Conservation (phyloP, 2,888 invertebrate genomes). For the Coenonympha glycerion region DNA sequence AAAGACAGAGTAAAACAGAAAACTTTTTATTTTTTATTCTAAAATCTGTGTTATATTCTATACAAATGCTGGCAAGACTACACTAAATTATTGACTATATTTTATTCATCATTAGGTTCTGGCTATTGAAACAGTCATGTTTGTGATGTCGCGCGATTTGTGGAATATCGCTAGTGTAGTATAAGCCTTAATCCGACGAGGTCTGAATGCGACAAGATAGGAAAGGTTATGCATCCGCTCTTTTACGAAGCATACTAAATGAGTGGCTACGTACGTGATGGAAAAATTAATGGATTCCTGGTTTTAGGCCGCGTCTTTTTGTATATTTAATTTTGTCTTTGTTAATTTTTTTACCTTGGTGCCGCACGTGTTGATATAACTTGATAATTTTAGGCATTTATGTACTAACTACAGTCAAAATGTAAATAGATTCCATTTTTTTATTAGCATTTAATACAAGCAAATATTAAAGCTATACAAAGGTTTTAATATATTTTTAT, state of each 20-base stretch:
- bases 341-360: not conserved
- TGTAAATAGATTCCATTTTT: no score
- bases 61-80: no score
- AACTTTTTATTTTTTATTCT: no score
- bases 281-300: constrained; percentile 17
- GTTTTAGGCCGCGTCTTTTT: not conserved
- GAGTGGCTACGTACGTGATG: constrained; percentile 42
- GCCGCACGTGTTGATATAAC: not conserved
- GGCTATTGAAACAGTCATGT: no score
- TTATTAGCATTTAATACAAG: no score
- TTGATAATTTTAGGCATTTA: not conserved
- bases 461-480: no score
- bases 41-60: no score
- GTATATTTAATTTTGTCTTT: not conserved
- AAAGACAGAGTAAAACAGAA: no score
- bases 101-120: no score
- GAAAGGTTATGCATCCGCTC: constrained; percentile 42
- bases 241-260: constrained; percentile 46
- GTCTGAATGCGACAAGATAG: constrained; percentile 40
- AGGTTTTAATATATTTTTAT: no score
- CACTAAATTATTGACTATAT: no score
- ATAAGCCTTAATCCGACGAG: constrained; percentile 26
- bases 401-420: not conserved
- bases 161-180: not conserved
- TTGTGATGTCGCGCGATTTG: not conserved